Evolutionary conservation across 2,797 vertebrate species (phyloP).

Genomic region (Glyptemys insculpta): DNA sequence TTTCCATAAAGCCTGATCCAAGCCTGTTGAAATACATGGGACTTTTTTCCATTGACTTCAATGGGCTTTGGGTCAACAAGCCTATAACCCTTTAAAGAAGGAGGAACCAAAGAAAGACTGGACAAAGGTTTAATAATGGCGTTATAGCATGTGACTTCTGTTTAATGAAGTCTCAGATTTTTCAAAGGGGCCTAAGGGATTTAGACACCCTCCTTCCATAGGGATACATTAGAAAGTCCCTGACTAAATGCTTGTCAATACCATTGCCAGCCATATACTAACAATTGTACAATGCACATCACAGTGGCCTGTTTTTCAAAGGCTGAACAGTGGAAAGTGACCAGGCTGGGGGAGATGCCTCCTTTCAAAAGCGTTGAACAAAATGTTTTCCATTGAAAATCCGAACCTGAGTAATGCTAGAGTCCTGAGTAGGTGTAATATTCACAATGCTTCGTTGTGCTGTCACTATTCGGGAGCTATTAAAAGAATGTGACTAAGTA

Average conservation of each 20-base stretch:
- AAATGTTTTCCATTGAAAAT: constrained; percentile 9
- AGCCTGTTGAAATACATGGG: background rate
- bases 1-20: constrained; percentile 14
- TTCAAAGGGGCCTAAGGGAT: background rate
- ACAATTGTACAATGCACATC: background rate
- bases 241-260: background rate
- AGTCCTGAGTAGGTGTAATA: background rate
- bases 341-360: background rate
- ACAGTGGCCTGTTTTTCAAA: constrained; percentile 6
- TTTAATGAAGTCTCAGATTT: background rate
- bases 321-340: background rate
- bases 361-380: constrained; percentile 28
- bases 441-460: constrained; percentile 30
- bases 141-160: background rate
- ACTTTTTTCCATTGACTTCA: constrained; percentile 21
- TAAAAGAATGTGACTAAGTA: constrained; percentile 37
- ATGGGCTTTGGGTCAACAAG: background rate
- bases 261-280: background rate
- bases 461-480: constrained; percentile 20
- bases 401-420: background rate
- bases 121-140: background rate
- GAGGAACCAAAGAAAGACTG: background rate
- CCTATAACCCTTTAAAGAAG: background rate
- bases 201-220: background rate
- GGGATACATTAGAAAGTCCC: background rate